A percentile compares a stretch with the other conserved stretches of the same genome.
Evolutionary conservation across 1,140 invertebrate species (phyloP).

Genomic region (Pantala flavescens): DNA sequence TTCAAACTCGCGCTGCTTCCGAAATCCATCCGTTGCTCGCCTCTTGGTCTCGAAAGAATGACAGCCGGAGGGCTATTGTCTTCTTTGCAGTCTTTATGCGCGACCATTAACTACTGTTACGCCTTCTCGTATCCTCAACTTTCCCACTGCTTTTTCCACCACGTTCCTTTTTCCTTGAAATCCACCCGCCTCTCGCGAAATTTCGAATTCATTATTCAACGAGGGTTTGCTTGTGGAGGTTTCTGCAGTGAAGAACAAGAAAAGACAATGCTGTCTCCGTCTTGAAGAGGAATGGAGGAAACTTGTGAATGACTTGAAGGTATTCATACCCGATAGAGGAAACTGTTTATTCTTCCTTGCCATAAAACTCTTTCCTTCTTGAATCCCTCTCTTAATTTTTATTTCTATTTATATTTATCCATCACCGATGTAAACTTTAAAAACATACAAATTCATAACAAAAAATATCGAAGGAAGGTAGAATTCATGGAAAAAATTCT

Average conservation of each 20-base stretch:
- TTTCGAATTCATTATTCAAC: slow-evolving; percentile 2
- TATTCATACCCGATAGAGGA: neutral
- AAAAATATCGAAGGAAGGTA: no score
- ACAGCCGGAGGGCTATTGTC: neutral
- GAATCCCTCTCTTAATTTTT: neutral
- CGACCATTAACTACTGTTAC: neutral
- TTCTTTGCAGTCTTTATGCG: neutral
- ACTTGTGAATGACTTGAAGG: neutral
- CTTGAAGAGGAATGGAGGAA: neutral
- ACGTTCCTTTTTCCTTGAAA: neutral
- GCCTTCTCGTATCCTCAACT: neutral
- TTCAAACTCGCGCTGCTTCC: neutral
- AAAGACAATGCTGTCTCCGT: neutral
- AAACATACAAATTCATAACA: no score
- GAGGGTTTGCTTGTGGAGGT: neutral
- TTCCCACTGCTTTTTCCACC: neutral
- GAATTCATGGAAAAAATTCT: no score
- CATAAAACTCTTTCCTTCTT: neutral
- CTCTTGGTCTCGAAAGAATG: neutral
- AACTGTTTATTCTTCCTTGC: neutral
- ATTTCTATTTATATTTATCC: no score
- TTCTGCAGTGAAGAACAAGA: neutral
- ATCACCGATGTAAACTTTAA: no score
- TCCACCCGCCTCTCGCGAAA: neutral
- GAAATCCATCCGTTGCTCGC: neutral